These are phyloP conservation scores for Herpetotheres cachinnans DNA, from an alignment of 2,113 vertebrate genomes.

Conservation along the genomic window DNA sequence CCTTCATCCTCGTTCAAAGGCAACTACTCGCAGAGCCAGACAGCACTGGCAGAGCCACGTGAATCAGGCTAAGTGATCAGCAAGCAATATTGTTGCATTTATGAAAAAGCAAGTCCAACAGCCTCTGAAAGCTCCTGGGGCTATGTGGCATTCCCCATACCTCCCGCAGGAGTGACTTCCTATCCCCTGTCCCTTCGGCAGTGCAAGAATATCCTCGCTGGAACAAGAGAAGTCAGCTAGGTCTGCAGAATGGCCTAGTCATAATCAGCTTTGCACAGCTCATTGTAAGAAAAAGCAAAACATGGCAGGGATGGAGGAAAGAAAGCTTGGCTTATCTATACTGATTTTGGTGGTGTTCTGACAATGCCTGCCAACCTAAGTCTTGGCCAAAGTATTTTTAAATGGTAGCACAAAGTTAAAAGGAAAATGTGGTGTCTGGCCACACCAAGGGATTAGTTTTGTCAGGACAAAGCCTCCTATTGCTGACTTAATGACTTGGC, in stretches of 20 bases:
- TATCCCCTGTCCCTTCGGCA: background rate
- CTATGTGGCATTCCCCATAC: background rate
- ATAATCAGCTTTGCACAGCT: background rate
- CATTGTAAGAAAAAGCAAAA: background rate
- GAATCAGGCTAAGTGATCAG: accelerated
- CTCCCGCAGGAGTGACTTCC: accelerated
- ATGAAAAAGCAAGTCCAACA: background rate
- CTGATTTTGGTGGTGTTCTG: background rate
- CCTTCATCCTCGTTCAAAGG: background rate
- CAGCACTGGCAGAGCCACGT: background rate
- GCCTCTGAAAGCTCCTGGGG: background rate
- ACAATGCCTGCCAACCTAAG: background rate
- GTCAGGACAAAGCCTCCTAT: background rate
- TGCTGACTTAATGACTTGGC: slow-evolving; percentile 24
- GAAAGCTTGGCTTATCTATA: background rate
- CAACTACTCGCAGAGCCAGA: background rate
- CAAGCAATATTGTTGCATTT: background rate
- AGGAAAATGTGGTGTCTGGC: background rate
- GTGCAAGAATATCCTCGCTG: background rate
- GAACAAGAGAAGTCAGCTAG: background rate
- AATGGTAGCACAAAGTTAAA: background rate
- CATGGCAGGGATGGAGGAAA: background rate
- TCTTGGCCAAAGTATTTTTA: background rate
- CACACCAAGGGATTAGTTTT: background rate
- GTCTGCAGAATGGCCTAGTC: background rate